Base-by-base conservation (phyloP, 2,888 invertebrate species). In the Epistrophe grossulariae region DNA sequence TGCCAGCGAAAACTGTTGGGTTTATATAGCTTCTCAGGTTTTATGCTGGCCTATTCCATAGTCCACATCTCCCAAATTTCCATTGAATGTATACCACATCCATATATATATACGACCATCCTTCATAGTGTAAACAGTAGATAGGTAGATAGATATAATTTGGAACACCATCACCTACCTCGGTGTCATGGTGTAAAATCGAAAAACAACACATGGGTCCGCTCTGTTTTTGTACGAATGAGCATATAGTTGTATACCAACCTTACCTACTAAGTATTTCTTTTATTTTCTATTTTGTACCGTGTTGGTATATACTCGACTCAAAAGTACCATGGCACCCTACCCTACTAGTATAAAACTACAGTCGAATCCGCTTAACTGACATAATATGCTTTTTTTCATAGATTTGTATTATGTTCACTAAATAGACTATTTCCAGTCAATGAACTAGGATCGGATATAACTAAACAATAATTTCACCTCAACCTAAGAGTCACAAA, bases 11-110 rank as follows among this genome's bases (percentile, higher is more conserved):
- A 40, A 57, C 28, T 17, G 40, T 72, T 59, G 13, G 15, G 24
- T 45, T 38, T 45, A 24, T 24, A 24, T 3, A 60, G 73, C 81
- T 78, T 59, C 45, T 70, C 19, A 50, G 31, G 55, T 50, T 78
- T 85, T 52, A 77, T 85, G 84, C 73, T 85, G 55, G 68, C 84
- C 84, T 85, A 73, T 85, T 85, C 80, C 70, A 48, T 70, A 85
- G 80, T 77, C 84, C 78, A 81, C 80, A 85, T 77, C 77, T 77
- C 81, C 81, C 1, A 68, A 85, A 85, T 80, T 81, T 57, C 45
- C n/a, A 85, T 62, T 78, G 72, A 78, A 77, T 81, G 78, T 81
- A 62, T 81, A 62, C 80, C 73, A 64, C 70, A 52, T 85, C 35
- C 77, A 60, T 84, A 77, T 55, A 80, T 73, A 60, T 84, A 77